Base-by-base conservation (phyloP, 2,113 vertebrate genomes). In the Eulemur rufifrons region DNA sequence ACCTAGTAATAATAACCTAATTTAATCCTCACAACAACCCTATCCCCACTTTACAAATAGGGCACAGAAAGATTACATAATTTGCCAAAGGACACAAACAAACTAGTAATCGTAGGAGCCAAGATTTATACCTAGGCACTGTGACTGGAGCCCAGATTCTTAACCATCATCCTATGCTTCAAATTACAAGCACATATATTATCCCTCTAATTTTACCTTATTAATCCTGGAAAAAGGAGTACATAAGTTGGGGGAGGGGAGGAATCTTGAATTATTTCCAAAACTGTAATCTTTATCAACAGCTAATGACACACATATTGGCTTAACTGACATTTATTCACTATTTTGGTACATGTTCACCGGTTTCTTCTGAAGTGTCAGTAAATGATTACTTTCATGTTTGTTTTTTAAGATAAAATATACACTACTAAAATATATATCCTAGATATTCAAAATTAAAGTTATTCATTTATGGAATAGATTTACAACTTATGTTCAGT, bases 361-460 rank as follows among this genome's bases (percentile, higher is more conserved):
- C 84, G n/a, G 21, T 86, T 96, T 86, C 50, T 93, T 91, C 77
- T 77, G 2, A 84, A 78, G 34, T 91, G 25, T 18, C 61, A 94
- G 17, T 52, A 96, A 86, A 81, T 52, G 21, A 64, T 83, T 86
- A 63, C 39, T 92, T 81, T 32, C 56, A 89, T 54, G 21, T 93
- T 81, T 85, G 27, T 59, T 81, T 94, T 86, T 80, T 66, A 83
- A 95, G 37, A 91, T 85, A 76, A 95, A 95, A 83, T 42, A 73
- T 25, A 56, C 39, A 84, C 34, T 76, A 71, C 21, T 61, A 86
- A 81, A 59, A 50, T 59, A 69, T 20, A 66, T 73, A 90, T 80
- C 63, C 39, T 50, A 89, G 61, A 84, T 73, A 87, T 42, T 91
- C 91, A 69, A 95, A 95, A 93, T 54, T 93, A 69, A 95, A 95